phyloP scores from a whole-genome alignment of 2,113 vertebrate genomes.

The Ellobius talpinus region DNA sequence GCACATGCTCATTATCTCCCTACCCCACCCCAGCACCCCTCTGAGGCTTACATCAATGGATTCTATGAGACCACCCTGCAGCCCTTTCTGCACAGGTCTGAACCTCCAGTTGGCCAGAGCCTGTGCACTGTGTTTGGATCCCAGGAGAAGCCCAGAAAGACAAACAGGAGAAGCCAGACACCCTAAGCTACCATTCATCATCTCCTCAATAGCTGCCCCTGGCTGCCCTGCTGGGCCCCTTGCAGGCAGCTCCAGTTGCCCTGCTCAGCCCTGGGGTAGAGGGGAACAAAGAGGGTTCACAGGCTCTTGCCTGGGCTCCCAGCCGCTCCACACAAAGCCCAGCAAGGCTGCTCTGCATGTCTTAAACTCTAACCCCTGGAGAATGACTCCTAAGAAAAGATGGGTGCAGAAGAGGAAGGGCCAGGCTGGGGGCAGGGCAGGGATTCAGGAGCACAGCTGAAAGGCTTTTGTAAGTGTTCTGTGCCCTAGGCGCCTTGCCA shows the following conservation, averaged over 20 bases:
- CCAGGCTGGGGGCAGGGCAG: background rate
- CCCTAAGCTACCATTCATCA: constrained; percentile 85
- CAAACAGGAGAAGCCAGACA: constrained; percentile 46
- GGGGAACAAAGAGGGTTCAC: constrained; percentile 71
- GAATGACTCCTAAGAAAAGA: constrained; percentile 29
- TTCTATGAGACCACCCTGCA: background rate
- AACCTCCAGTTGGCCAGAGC: background rate
- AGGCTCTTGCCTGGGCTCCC: constrained; percentile 40
- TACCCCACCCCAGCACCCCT: background rate
- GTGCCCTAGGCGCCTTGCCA: background rate
- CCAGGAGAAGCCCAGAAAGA: background rate
- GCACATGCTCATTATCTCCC: constrained; percentile 18
- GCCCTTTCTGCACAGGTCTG: background rate
- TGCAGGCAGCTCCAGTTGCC: background rate
- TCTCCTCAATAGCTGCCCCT: constrained; percentile 73
- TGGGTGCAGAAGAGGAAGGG: constrained; percentile 42
- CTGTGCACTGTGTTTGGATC: background rate
- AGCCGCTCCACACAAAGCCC: constrained; percentile 50
- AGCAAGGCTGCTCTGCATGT: background rate
- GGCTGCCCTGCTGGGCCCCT: constrained; percentile 41
- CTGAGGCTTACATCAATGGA: background rate
- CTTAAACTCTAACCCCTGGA: constrained; percentile 54
- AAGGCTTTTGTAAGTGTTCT: background rate
- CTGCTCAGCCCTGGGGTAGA: background rate
- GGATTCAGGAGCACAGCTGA: background rate